Evolutionary conservation across 2,888 invertebrate species (phyloP), one percentile per base, ranked within the genome.

Genomic region (Cataglyphis altisquamis): DNA sequence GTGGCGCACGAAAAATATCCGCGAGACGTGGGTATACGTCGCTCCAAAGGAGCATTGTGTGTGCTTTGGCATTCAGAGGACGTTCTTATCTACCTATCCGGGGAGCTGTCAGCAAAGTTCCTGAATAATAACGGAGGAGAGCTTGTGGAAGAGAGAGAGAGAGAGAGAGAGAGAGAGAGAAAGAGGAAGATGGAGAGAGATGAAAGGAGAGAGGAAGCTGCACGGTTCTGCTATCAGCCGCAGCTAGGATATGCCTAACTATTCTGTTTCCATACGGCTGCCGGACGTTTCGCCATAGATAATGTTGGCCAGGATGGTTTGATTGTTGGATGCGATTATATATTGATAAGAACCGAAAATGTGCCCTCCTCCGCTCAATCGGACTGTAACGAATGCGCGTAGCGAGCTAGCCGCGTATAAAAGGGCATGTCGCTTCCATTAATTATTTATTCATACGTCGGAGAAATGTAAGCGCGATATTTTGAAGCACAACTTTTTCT

Each of bases 21-120:
- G n/a, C 84, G 90, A 90, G 88, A 90, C 83, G 90, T 89, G 84
- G 90, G 89, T 90, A 89, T 84, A 84, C 84, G 84, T 83, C 83
- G 84, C 81, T 86, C 88, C 89, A 90, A 92, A 91, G 92, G 91
- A 90, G 92, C 92, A 94, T 94, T 94, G 94, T 94, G 90, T 86
- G 84, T 90, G 92, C 93, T 93, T 93, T 91, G 93, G 94, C 92
- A 94, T 94, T 94, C 94, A 94, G 90, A 92, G 94, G 90, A 93
- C 93, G 94, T 94, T 93, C 94, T 94, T 94, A 94, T 94, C 94
- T 94, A 88, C 90, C 94, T 94, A 94, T 94, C 94, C 94, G 94
- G 94, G 87, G 94, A 94, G 94, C 94, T 94, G 94, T 94, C 94
- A 94, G 91, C 94, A 93, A 94, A 94, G 94, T 94, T 94, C 94